Evolutionary conservation across 37 sponge, comb jelly and placozoan species (phyloP).

Genomic region (Lycopodina hypogea): DNA sequence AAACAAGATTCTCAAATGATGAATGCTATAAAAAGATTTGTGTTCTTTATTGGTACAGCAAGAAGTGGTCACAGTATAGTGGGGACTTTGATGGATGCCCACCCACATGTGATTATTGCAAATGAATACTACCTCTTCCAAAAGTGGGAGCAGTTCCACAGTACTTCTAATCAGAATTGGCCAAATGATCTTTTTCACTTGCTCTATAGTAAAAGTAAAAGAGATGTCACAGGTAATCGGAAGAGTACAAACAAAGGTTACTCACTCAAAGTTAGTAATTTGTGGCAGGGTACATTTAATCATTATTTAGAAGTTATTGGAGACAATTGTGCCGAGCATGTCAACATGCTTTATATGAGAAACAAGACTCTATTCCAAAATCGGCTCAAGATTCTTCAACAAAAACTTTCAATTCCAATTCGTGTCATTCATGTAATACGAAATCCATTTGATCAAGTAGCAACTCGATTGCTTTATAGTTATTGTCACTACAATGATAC

Average conservation of each 20-base stretch:
- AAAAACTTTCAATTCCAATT: not conserved
- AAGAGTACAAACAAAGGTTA: not conserved
- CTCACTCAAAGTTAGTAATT: not conserved
- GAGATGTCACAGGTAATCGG: not conserved
- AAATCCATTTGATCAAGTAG: slow-evolving; percentile 3
- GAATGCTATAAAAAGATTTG: too few species aligned
- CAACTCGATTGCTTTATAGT: not conserved
- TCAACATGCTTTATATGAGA: not conserved
- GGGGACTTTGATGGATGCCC: too few species aligned
- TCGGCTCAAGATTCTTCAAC: not conserved
- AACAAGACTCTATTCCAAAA: not conserved
- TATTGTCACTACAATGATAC: too few species aligned
- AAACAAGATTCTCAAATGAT: too few species aligned
- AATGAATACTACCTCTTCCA: too few species aligned
- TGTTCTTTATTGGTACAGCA: too few species aligned
- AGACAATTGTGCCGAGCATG: not conserved
- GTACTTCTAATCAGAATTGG: too few species aligned
- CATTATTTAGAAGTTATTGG: not conserved
- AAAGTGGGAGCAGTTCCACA: too few species aligned
- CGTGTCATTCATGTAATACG: slow-evolving; percentile 2
- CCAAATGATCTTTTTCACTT: not conserved
- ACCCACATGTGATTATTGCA: too few species aligned
- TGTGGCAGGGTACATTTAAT: not conserved
- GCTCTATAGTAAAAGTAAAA: not conserved
- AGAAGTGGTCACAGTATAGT: too few species aligned